These are phyloP conservation scores for Hormaphis cornu DNA, from an alignment of 1,140 invertebrate genomes.

Conservation along the genomic window DNA sequence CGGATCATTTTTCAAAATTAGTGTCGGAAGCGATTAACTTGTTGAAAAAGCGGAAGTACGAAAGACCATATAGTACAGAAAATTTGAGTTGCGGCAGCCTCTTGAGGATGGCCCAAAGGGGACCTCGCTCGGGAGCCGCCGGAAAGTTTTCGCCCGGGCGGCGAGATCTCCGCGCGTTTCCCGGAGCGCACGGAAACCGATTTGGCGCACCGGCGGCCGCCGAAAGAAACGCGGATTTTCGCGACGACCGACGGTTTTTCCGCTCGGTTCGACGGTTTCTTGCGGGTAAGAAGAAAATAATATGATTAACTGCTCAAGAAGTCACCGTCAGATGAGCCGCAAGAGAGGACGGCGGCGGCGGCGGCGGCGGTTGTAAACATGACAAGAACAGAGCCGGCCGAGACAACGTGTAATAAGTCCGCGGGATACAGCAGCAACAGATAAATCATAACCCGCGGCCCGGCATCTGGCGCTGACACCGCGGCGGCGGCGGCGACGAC, in stretches of 20 bases:
- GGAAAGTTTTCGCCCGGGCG: neutral
- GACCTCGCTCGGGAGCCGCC: no score
- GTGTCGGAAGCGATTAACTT: no score
- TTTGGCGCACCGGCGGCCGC: no score
- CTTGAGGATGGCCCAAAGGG: no score
- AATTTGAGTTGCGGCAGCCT: no score
- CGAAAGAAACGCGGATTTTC: neutral
- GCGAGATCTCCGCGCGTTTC: neutral
- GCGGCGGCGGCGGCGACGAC: slow-evolving; percentile 5
- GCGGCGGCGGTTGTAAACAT: slow-evolving; percentile 21
- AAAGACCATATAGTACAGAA: no score
- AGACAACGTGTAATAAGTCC: slow-evolving; percentile 29
- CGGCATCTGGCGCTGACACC: slow-evolving; percentile 30
- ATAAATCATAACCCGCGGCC: slow-evolving; percentile 28
- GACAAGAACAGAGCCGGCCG: slow-evolving; percentile 29
- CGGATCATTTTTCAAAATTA: no score
- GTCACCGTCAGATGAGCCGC: slow-evolving; percentile 29
- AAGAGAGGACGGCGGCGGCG: slow-evolving; percentile 12
- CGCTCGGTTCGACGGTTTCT: no score
- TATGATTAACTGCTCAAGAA: slow-evolving; percentile 28
- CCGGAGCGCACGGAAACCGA: neutral
- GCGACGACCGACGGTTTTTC: no score
- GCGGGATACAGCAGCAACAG: slow-evolving; percentile 27
- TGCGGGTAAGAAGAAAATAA: slow-evolving; percentile 14
- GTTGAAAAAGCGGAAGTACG: no score